Evolutionary conservation across 1,140 invertebrate genomes (phyloP), one percentile per base, ranked within the genome.

Genomic region (Aphidius gifuensis): DNA sequence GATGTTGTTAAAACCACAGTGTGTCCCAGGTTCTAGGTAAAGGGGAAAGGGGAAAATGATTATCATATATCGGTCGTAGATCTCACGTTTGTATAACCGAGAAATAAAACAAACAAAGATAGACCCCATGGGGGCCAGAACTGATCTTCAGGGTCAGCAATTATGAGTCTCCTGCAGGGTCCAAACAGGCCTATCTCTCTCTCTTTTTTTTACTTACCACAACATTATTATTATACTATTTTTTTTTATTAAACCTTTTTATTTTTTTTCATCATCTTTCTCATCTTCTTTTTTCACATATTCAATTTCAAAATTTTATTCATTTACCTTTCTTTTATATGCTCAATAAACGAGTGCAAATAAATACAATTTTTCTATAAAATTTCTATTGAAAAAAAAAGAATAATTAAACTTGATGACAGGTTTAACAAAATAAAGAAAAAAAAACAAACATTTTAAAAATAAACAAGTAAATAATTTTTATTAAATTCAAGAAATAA

Each of bases 41-140:
- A 38, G 55, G 64, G 54, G 61, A 62, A 66, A 67, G 64, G 57
- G 63, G 64, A 65, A 61, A 74, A 75, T 71, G 76, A 81, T 79
- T 79, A 80, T 80, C 78, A 80, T 77, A 80, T 79, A 78, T 81
- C 75, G 76, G 72, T 75, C 75, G 77, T 79, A 81, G 77, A 79
- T 81, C 78, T 80, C 71, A 69, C 73, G 77, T 80, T 80, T 77
- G 76, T 80, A 76, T 78, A 79, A 79, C 76, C 75, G 74, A 72
- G 76, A 77, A 79, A 80, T 79, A 81, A 80, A 81, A 81, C 78
- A 81, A 80, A 81, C 77, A 80, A 76, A 76, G 71, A 65, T 63
- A 71, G 74, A 74, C 78, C 77, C 76, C 78, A 80, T 80, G 78
- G 75, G 75, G 78, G 58, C 58, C 64, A 72, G 73, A 71, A 71